Conservation (phyloP, 1,140 invertebrate species). For the Brachionus sp. region DNA sequence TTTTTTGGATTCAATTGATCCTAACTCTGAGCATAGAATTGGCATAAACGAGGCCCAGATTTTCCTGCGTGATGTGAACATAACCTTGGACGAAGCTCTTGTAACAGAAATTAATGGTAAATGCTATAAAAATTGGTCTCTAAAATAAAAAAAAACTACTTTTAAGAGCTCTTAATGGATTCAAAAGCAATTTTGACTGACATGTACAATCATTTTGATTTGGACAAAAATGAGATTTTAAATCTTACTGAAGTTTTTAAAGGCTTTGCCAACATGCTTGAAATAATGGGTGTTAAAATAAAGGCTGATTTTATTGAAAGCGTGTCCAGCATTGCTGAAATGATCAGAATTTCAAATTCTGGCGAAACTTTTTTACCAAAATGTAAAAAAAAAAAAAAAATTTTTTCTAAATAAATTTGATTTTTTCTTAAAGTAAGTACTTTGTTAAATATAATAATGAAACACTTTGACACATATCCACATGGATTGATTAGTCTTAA, state of each 20-base stretch:
- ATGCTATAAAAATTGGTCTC: background rate
- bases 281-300: slow-evolving; percentile 27
- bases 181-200: slow-evolving; percentile 11
- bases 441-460: background rate
- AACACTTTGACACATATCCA: background rate
- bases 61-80: slow-evolving; percentile 10
- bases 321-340: slow-evolving; percentile 33
- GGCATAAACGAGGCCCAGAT: slow-evolving; percentile 25
- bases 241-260: slow-evolving; percentile 7
- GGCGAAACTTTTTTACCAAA: slow-evolving; percentile 30
- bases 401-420: background rate
- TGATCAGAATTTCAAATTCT: slow-evolving; percentile 31
- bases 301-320: slow-evolving; percentile 29
- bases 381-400: background rate
- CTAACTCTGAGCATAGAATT: slow-evolving; percentile 3
- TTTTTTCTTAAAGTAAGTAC: background rate
- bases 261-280: slow-evolving; percentile 1
- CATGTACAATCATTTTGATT: background rate
- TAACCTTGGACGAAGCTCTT: slow-evolving; percentile 28
- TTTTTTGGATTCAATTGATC: slow-evolving; percentile 37
- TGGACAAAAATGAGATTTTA: background rate
- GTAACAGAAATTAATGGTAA: slow-evolving; percentile 42
- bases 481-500: slow-evolving; percentile 20
- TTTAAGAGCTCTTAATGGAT: slow-evolving; percentile 34
- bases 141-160: background rate